Conservation (phyloP, 2,797 vertebrate species). For the Sebastes steindachneri region DNA sequence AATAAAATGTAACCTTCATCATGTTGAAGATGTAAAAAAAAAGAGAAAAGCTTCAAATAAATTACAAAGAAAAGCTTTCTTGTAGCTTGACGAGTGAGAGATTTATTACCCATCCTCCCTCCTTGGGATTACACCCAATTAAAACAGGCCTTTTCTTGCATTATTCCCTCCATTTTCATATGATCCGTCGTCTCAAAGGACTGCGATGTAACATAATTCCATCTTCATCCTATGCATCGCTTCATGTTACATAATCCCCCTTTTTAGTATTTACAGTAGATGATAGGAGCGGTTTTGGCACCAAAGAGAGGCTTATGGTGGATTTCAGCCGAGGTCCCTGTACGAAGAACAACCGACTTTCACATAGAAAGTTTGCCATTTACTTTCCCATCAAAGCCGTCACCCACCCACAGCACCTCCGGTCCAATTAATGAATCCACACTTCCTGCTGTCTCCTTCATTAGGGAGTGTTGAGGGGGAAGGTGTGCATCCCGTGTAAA, state of each 20-base stretch:
- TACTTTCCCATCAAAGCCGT: constrained; percentile 50
- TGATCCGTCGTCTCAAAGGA: background rate
- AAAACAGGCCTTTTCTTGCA: constrained; percentile 4
- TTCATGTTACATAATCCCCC: constrained; percentile 4
- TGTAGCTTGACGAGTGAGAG: background rate
- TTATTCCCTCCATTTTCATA: background rate
- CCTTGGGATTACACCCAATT: constrained; percentile 7
- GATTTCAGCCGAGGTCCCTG: constrained; percentile 16
- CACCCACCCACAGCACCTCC: constrained; percentile 28
- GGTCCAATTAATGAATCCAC: constrained; percentile 50
- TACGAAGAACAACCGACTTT: constrained; percentile 34
- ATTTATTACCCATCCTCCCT: background rate
- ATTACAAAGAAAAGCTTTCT: background rate
- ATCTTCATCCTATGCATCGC: constrained; percentile 3
- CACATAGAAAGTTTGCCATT: constrained; percentile 50
- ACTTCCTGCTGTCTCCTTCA: constrained; percentile 16
- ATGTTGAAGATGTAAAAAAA: background rate
- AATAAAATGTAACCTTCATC: background rate
- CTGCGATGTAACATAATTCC: background rate
- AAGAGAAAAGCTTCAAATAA: background rate
- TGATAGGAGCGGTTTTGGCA: background rate
- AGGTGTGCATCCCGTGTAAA: constrained; percentile 22
- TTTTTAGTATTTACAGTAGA: constrained; percentile 8
- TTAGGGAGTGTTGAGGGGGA: constrained; percentile 3
- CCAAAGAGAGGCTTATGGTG: constrained; percentile 9